Base-by-base conservation (phyloP, 2,888 invertebrate genomes). In the Volucella inanis region DNA sequence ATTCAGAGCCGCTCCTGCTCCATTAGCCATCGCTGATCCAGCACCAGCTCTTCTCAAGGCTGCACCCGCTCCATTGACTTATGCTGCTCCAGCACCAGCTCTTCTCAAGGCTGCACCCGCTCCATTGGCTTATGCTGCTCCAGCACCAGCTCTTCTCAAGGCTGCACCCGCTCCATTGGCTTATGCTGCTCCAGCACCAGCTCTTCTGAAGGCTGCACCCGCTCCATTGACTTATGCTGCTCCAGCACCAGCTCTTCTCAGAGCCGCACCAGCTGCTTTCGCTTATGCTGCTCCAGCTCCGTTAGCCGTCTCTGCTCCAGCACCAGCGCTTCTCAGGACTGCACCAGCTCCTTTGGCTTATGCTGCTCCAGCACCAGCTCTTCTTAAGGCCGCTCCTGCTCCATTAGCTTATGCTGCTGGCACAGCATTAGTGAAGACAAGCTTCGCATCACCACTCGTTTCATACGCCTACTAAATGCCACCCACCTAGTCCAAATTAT, bases 361-460 rank as follows among this genome's bases (percentile, higher is more conserved):
- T 3, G 54, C 68, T 80, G 3, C 8, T 22, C 62, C 49, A 18
- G 41, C 47, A 18, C 57, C 41, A 47, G 15, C 50, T 62, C 22
- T 50, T 1, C 15, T 54, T 31, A 52, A 41, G 22, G 38, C 70
- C 45, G 52, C 77, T 4, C 70, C 61, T 38, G 65, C 70, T 41
- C 65, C 68, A 55, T 55, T 64, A 18, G 64, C 67, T 47, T 59
- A n/a, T 79, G 64, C 45, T 50, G 54, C 49, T 31, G 90, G 88
- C 4, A 91, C 91, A 81, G 88, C 90, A 62, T 75, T 91, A 65
- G 90, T 91, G 61, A 91, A 89, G 87, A 91, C 91, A 18, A 89
- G 88, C 75, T 91, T 88, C 80, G 89, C 91, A 10, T 90, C 91
- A 41, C 91, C 91, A 54, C 89, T 90, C 81, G 90, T 91, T 88